phyloP scores from a whole-genome alignment of 2,797 vertebrate genomes.

The Sebastes hubbsi region DNA sequence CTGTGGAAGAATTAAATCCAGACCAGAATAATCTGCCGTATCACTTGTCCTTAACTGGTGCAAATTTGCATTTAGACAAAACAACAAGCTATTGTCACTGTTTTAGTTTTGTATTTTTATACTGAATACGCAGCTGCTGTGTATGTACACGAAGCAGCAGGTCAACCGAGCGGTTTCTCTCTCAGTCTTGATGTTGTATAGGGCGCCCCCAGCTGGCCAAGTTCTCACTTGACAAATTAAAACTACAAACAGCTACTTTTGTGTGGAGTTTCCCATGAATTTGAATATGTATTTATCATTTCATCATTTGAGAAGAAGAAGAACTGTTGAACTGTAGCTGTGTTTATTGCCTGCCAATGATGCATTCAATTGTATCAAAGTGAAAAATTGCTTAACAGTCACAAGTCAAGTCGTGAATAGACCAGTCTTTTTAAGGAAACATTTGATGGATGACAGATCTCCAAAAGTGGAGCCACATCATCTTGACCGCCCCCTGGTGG shows the following conservation, averaged over 20 bases:
- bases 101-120: neutral
- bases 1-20: neutral
- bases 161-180: neutral
- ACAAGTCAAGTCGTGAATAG: no score
- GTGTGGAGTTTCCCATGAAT: neutral
- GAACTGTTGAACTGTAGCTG: neutral
- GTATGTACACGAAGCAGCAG: neutral
- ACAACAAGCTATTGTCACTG: neutral
- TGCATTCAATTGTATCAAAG: neutral
- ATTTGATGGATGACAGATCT: no score
- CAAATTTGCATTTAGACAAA: neutral
- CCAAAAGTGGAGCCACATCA: no score
- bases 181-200: neutral
- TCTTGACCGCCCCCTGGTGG: no score
- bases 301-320: neutral
- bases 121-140: neutral
- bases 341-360: neutral
- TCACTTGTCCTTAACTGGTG: neutral
- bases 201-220: constrained; percentile 4
- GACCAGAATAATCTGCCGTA: neutral
- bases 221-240: neutral
- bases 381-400: neutral
- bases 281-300: neutral
- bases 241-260: neutral
- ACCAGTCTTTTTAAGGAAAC: no score